These are phyloP conservation scores for Aphelenchoides besseyi DNA, from an alignment of 1,140 invertebrate genomes.

Conservation along the genomic window DNA sequence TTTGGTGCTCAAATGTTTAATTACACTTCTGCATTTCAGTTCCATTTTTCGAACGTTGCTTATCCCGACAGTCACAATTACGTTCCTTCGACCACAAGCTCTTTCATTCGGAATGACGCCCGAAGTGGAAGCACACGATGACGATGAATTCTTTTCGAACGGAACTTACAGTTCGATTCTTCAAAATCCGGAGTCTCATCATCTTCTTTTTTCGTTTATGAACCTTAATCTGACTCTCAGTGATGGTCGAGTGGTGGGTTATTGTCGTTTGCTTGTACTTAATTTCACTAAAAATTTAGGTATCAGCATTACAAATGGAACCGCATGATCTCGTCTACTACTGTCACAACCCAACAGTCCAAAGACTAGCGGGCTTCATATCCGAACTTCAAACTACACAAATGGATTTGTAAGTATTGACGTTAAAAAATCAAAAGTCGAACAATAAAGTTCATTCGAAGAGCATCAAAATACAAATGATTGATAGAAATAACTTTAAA, in stretches of 20 bases:
- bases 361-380: neutral
- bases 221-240: neutral
- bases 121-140: neutral
- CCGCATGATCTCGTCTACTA: neutral
- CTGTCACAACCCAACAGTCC: neutral
- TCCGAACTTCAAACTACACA: neutral
- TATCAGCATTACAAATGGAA: neutral
- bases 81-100: neutral
- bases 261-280: neutral
- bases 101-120: neutral
- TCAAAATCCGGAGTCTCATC: neutral
- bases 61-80: neutral
- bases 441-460: too few relatives aligned
- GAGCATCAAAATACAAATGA: too few relatives aligned
- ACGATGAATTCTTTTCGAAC: neutral
- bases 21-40: neutral
- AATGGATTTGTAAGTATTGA: neutral
- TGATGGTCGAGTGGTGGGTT: neutral
- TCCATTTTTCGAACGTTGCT: neutral
- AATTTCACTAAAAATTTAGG: neutral
- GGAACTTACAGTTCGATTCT: neutral
- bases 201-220: conserved; percentile 1
- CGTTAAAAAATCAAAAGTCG: too few relatives aligned
- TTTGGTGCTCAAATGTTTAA: neutral
- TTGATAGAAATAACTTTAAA: too few relatives aligned